Conservation (phyloP, 2,888 invertebrate species). For the Strigamia transsilvanica region DNA sequence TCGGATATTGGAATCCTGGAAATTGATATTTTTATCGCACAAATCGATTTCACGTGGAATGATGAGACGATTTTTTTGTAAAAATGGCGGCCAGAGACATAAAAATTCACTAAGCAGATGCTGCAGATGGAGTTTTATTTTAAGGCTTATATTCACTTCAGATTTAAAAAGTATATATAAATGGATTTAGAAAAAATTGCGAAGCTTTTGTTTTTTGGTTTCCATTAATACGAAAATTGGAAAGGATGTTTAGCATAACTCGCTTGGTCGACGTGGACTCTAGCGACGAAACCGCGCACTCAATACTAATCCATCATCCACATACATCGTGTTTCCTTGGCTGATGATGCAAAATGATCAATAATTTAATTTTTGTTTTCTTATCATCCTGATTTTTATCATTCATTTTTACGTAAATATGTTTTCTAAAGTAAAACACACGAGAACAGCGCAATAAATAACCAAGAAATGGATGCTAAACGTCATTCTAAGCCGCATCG, state of each 20-base stretch:
- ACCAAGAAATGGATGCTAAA: neutral
- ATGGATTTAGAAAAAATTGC: neutral
- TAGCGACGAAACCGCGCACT: neutral
- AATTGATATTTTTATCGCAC: no score
- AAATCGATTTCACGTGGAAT: no score
- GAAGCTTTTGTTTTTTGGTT: neutral
- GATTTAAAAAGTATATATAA: no score
- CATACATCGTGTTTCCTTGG: neutral
- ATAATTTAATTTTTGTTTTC: neutral
- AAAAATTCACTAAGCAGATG: no score
- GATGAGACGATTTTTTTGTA: no score
- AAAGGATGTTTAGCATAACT: constrained; percentile 4
- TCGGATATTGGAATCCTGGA: no score
- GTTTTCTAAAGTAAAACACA: neutral
- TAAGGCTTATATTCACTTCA: no score
- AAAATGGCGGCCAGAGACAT: neutral
- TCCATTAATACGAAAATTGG: neutral
- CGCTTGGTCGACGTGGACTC: neutral
- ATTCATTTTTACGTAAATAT: neutral
- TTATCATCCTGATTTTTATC: no score
- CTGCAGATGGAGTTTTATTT: no score
- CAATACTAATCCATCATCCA: neutral
- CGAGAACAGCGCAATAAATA: neutral
- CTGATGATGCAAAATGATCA: neutral
- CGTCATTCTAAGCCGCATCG: neutral